Conservation (phyloP, 2,888 invertebrate genomes). For the Scelioninae gen. 1 region DNA sequence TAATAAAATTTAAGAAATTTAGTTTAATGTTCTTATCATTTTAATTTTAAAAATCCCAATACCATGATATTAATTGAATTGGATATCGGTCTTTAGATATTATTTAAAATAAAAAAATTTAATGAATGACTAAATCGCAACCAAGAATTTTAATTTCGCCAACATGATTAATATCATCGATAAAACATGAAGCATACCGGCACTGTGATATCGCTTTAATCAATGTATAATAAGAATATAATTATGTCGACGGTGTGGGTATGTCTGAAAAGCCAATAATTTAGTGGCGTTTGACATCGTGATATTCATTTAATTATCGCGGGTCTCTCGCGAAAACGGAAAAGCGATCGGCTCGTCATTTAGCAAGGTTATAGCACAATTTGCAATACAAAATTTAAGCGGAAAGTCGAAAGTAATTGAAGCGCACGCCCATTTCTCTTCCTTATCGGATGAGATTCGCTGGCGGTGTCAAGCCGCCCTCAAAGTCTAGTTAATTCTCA, state of each 20-base stretch:
- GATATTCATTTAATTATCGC: constrained; percentile 56
- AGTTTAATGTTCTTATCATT: too few species aligned
- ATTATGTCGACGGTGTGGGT: constrained; percentile 4
- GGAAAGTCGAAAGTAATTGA: constrained; percentile 66
- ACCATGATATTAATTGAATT: too few species aligned
- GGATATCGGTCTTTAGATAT: too few species aligned
- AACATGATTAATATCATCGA: constrained; percentile 8
- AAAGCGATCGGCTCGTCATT: constrained; percentile 59
- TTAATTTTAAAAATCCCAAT: too few species aligned
- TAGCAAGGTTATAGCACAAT: constrained; percentile 49
- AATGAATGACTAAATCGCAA: too few species aligned
- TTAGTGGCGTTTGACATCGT: constrained; percentile 33
- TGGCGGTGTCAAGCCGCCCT: constrained; percentile 59
- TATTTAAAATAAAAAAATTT: too few species aligned
- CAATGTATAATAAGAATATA: constrained; percentile 34
- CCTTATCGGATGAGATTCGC: constrained; percentile 66
- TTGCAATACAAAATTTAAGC: constrained; percentile 60
- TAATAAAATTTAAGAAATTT: too few species aligned
- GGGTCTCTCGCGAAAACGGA: not conserved
- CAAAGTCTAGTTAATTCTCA: constrained; percentile 69
- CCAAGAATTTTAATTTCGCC: constrained; percentile 28
- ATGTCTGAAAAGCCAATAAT: constrained; percentile 27
- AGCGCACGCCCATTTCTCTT: constrained; percentile 59
- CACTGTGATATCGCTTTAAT: constrained; percentile 4
- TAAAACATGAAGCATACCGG: constrained; percentile 3